A percentile compares a stretch with the other conserved stretches of the same genome.
phyloP scores from a whole-genome alignment of 2,888 invertebrate genomes.

The Toxonevra muliebris region DNA sequence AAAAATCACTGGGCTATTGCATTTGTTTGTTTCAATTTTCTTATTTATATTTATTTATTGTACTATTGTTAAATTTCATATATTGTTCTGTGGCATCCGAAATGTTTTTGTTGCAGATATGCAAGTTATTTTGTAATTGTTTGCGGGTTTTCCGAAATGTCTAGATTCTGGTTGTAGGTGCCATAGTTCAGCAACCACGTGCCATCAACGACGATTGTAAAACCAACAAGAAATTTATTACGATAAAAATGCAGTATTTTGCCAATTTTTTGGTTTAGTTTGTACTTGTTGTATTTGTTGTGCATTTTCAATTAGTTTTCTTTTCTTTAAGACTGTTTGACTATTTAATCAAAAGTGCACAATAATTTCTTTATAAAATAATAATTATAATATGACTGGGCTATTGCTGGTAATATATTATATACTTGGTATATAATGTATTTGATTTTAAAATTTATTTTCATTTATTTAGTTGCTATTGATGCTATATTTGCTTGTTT shows the following conservation, averaged over 20 bases:
- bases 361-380: slow-evolving; percentile 37
- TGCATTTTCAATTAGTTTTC: slow-evolving; percentile 35
- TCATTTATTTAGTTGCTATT: slow-evolving; percentile 25
- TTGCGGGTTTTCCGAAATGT: neutral
- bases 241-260: slow-evolving; percentile 28
- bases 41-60: slow-evolving; percentile 12
- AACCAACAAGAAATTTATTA: slow-evolving; percentile 28
- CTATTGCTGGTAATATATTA: slow-evolving; percentile 42
- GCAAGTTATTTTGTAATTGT: neutral
- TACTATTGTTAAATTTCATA: slow-evolving; percentile 17
- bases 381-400: slow-evolving; percentile 44
- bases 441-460: slow-evolving; percentile 6
- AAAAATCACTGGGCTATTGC: slow-evolving; percentile 59
- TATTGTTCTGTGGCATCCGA: slow-evolving; percentile 18
- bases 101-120: slow-evolving; percentile 26
- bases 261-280: slow-evolving; percentile 40
- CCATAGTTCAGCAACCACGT: neutral
- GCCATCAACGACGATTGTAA: slow-evolving; percentile 13
- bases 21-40: slow-evolving; percentile 21
- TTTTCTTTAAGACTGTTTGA: slow-evolving; percentile 26
- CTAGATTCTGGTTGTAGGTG: neutral
- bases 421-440: slow-evolving; percentile 1
- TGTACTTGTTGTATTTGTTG: slow-evolving; percentile 36
- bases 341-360: slow-evolving; percentile 40
- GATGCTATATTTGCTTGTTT: slow-evolving; percentile 13